phyloP scores from a whole-genome alignment of 2,113 vertebrate species.

The Grantiella picta region DNA sequence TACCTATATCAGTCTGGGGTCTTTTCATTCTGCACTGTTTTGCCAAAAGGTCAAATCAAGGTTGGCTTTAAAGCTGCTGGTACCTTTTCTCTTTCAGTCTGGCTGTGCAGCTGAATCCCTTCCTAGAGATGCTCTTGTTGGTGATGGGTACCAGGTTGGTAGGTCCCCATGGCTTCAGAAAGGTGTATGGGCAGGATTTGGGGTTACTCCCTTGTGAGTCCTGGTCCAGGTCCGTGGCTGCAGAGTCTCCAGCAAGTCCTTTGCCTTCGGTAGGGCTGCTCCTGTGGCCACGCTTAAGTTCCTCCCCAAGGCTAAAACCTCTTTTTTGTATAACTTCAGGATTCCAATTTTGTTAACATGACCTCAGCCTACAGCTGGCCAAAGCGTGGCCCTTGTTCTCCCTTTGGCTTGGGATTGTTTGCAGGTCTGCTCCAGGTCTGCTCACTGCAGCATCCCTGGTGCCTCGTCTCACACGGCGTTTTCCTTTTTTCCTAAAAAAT shows the following conservation, averaged over 20 bases:
- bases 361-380: background rate
- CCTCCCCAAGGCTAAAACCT: background rate
- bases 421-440: background rate
- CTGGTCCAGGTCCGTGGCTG: background rate
- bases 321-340: background rate
- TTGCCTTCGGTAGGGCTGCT: background rate
- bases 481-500: slow-evolving; percentile 47
- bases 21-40: background rate
- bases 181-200: background rate
- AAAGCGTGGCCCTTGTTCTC: background rate
- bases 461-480: background rate
- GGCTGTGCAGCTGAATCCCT: background rate
- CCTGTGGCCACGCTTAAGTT: background rate
- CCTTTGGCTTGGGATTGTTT: background rate
- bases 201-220: background rate
- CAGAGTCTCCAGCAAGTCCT: background rate
- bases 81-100: background rate
- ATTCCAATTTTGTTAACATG: background rate
- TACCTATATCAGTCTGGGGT: background rate
- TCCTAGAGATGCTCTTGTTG: background rate
- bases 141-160: background rate
- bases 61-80: background rate
- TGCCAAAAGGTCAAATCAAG: background rate
- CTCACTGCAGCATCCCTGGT: background rate
- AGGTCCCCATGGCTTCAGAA: background rate